Percentiles rank a stretch among this genome's conserved stretches.
These are phyloP conservation scores for Aplochiton taeniatus DNA, from an alignment of 2,797 vertebrate genomes.

Conservation along the genomic window DNA sequence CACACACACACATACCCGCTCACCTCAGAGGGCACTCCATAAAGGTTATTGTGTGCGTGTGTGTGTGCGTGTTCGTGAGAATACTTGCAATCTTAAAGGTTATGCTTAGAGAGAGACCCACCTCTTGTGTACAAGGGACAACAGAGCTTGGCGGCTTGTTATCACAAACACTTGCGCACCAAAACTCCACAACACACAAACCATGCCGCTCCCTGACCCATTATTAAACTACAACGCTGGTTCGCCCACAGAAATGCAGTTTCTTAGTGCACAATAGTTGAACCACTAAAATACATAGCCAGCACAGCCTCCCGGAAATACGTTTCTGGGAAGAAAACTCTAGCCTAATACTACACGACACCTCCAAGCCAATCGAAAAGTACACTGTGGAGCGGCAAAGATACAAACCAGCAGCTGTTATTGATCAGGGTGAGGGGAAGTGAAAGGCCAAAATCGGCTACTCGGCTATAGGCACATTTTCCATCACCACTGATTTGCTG, in stretches of 20 bases:
- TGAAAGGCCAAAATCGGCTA: constrained; percentile 55
- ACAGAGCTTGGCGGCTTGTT: constrained; percentile 62
- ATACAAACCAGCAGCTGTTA: not conserved
- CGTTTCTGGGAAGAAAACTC: no score
- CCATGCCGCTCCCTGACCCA: no score
- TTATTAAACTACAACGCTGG: no score
- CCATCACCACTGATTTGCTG: constrained; percentile 65
- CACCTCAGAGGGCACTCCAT: constrained; percentile 63
- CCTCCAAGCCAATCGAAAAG: no score
- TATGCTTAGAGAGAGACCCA: constrained; percentile 52
- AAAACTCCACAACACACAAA: not conserved
- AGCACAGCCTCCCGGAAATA: no score
- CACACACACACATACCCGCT: constrained; percentile 24
- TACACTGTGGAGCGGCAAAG: constrained; percentile 28
- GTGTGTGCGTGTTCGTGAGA: constrained; percentile 48
- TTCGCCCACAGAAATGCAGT: no score
- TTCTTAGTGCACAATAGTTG: no score
- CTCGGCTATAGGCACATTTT: constrained; percentile 69
- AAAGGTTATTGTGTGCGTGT: constrained; percentile 61
- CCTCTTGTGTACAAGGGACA: constrained; percentile 49
- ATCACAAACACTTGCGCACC: constrained; percentile 49
- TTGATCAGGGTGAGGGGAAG: not conserved
- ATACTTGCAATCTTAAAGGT: constrained; percentile 61
- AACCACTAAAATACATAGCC: no score
- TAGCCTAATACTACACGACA: no score